A percentile compares a stretch with the other conserved stretches of the same genome.
These are phyloP conservation scores for Nesospiza acunhae DNA, from an alignment of 2,113 vertebrate species.

Conservation along the genomic window DNA sequence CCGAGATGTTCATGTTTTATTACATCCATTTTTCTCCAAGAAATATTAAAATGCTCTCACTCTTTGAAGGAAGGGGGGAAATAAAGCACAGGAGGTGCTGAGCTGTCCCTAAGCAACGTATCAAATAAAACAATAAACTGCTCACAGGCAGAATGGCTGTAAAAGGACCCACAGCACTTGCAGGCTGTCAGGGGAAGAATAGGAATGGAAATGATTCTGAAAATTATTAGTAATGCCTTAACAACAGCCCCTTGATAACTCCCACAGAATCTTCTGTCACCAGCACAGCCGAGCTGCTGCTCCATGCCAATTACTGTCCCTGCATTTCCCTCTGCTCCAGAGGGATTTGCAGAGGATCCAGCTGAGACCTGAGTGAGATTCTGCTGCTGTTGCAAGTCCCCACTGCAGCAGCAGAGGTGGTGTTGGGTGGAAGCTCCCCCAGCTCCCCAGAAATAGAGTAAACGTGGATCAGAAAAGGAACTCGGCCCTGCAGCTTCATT, in stretches of 20 bases:
- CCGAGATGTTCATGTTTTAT: constrained; percentile 34
- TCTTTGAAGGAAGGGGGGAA: not conserved
- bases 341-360: not conserved
- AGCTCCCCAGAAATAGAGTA: not conserved
- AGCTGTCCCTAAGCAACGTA: constrained; percentile 41
- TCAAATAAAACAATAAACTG: constrained; percentile 55
- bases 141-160: constrained; percentile 11
- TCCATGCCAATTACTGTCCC: not conserved
- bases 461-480: not conserved
- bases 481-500: not conserved
- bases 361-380: not conserved
- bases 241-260: constrained; percentile 32
- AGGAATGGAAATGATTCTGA: constrained; percentile 40
- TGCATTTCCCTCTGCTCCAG: not conserved
- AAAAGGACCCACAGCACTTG: constrained; percentile 39
- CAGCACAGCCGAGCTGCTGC: not conserved
- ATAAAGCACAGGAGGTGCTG: not conserved
- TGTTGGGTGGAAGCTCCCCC: not conserved
- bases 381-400: not conserved
- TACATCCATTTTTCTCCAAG: constrained; percentile 55
- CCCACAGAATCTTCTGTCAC: constrained; percentile 18
- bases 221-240: constrained; percentile 50
- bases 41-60: constrained; percentile 49
- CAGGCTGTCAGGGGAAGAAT: constrained; percentile 23
- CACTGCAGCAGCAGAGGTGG: not conserved